Evolutionary conservation across 2,113 vertebrate species (phyloP).

Genomic region (Barbus barbus): DNA sequence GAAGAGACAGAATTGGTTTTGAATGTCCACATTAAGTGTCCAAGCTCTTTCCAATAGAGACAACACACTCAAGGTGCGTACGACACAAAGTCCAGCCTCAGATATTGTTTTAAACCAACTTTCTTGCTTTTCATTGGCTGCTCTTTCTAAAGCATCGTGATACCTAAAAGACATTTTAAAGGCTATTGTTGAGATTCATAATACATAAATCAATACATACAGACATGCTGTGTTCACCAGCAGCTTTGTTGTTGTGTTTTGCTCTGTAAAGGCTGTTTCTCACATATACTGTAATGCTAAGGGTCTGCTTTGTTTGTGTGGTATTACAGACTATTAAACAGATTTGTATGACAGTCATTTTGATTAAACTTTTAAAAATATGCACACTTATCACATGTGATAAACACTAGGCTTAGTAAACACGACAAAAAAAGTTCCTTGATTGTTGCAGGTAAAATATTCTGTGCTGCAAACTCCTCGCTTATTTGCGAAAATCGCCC

Average conservation of each 20-base stretch:
- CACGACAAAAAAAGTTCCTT: too few species aligned
- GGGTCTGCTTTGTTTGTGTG: too few species aligned
- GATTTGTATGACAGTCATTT: too few species aligned
- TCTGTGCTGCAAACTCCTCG: too few species aligned
- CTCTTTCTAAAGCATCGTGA: neutral
- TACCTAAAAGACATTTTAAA: slow-evolving; percentile 31
- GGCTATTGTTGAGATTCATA: slow-evolving; percentile 7
- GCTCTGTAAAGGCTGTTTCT: neutral
- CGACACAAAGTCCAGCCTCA: neutral
- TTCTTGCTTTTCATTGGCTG: neutral
- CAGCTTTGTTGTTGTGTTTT: neutral
- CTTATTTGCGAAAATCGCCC: too few species aligned
- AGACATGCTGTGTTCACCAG: slow-evolving; percentile 9
- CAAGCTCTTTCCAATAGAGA: neutral
- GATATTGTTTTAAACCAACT: neutral
- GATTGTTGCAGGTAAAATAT: too few species aligned
- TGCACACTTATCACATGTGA: neutral
- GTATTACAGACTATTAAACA: too few species aligned
- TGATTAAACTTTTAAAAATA: neutral
- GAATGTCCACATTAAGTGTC: slow-evolving; percentile 14
- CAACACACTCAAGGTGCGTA: neutral
- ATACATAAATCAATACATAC: slow-evolving; percentile 46
- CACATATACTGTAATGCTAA: too few species aligned
- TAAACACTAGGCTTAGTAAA: neutral
- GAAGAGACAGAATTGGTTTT: slow-evolving; percentile 28